Conservation (phyloP, 1,140 invertebrate genomes). For the Megathymus violae region DNA sequence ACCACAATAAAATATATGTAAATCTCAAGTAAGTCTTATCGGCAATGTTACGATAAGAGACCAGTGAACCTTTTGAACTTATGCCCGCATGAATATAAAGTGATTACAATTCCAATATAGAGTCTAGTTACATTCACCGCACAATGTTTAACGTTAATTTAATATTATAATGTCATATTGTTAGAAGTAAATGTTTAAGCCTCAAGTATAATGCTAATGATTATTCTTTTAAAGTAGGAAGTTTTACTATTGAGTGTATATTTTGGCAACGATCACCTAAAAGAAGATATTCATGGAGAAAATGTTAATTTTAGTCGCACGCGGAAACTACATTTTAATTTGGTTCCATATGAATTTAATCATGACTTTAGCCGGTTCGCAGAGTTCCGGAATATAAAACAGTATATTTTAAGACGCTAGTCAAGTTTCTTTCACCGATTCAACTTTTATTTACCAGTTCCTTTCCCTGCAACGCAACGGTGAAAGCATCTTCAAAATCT, state of each 20-base stretch:
- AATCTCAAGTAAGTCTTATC: not conserved
- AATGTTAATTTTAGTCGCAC: not conserved
- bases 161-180: conserved; percentile 19
- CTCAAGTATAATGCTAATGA: not conserved
- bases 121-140: conserved; percentile 3
- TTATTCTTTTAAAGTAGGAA: conserved; percentile 16
- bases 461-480: not conserved
- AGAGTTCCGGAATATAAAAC: not conserved
- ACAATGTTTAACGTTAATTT: conserved; percentile 6
- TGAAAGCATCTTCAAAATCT: not conserved
- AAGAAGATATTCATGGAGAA: not conserved
- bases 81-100: conserved; percentile 51
- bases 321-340: conserved; percentile 1
- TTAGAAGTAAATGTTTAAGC: conserved; percentile 18
- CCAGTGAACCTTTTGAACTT: conserved; percentile 48
- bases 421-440: not conserved
- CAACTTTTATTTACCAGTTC: not conserved
- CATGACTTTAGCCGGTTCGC: not conserved
- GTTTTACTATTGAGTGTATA: conserved; percentile 6
- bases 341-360: not conserved
- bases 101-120: conserved; percentile 30
- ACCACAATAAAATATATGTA: too few relatives aligned
- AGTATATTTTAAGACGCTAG: not conserved
- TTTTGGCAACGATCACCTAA: conserved; percentile 9
- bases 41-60: conserved; percentile 39